A percentile compares a stretch with the other conserved stretches of the same genome.
Conservation (phyloP, 2,113 vertebrate species). For the Myrmecobius fasciatus region DNA sequence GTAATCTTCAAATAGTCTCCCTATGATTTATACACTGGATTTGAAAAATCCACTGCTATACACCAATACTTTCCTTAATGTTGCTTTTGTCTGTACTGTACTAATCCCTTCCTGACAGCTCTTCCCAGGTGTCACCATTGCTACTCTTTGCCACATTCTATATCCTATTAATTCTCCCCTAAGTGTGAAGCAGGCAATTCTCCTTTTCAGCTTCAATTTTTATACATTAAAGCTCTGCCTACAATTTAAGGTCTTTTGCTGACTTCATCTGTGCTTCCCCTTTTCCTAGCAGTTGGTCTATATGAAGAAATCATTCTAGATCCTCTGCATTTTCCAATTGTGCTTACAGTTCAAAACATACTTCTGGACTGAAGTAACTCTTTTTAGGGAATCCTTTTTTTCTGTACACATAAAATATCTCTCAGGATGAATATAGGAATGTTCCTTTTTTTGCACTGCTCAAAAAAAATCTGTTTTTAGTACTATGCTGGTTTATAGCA, state of each 20-base stretch:
- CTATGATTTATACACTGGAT: neutral
- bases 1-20: neutral
- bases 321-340: too few species aligned
- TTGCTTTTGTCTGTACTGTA: neutral
- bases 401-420: too few species aligned
- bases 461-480: too few species aligned
- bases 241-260: neutral
- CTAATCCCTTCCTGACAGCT: neutral
- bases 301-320: too few species aligned
- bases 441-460: too few species aligned
- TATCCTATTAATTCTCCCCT: neutral
- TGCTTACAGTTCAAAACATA: too few species aligned
- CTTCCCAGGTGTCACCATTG: neutral
- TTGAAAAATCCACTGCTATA: too few species aligned
- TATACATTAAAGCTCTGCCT: neutral
- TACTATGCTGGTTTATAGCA: too few species aligned
- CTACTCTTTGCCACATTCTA: neutral
- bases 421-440: too few species aligned
- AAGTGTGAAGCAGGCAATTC: neutral
- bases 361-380: too few species aligned
- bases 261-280: neutral
- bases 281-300: too few species aligned
- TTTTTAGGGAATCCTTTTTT: too few species aligned
- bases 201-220: neutral
- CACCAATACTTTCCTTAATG: neutral